These are phyloP conservation scores for Yasuhikotakia modesta DNA, from an alignment of 2,797 vertebrate genomes.

Conservation along the genomic window DNA sequence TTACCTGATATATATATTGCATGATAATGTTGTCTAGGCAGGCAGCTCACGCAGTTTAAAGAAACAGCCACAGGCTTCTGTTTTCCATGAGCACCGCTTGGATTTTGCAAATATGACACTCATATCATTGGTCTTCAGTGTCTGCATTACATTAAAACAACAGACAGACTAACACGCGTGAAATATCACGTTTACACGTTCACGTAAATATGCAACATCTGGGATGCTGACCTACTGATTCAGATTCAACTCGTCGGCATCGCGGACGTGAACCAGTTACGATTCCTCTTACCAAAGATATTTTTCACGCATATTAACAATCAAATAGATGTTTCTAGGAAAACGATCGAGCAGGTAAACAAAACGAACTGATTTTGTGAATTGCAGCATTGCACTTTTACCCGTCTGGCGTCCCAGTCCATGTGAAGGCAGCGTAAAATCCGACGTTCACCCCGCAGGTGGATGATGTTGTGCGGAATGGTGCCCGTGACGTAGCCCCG, in stretches of 20 bases:
- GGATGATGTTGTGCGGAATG: constrained; percentile 26
- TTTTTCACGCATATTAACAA: not conserved
- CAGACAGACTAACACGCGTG: not conserved
- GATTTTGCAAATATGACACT: not conserved
- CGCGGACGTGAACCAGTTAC: constrained; percentile 4
- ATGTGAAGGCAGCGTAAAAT: constrained; percentile 8
- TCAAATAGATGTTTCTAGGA: not conserved
- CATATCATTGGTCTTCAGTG: not conserved
- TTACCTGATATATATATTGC: too few relatives aligned
- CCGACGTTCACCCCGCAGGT: constrained; percentile 8
- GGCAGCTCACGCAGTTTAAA: constrained; percentile 6
- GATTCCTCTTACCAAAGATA: not conserved
- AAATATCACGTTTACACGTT: constrained; percentile 8
- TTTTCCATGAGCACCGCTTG: not conserved
- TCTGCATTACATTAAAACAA: not conserved
- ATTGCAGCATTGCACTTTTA: constrained; percentile 4
- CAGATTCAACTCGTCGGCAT: too few relatives aligned
- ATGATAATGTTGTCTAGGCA: constrained; percentile 17
- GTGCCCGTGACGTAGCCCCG: constrained; percentile 9
- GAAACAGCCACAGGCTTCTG: not conserved
- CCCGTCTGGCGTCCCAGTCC: constrained; percentile 15
- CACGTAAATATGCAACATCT: constrained; percentile 6
- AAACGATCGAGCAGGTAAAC: not conserved
- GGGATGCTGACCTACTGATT: constrained; percentile 8
- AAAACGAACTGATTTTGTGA: too few relatives aligned